Base-by-base conservation (phyloP, 2,113 vertebrate genomes). In the Anolis sagrei region DNA sequence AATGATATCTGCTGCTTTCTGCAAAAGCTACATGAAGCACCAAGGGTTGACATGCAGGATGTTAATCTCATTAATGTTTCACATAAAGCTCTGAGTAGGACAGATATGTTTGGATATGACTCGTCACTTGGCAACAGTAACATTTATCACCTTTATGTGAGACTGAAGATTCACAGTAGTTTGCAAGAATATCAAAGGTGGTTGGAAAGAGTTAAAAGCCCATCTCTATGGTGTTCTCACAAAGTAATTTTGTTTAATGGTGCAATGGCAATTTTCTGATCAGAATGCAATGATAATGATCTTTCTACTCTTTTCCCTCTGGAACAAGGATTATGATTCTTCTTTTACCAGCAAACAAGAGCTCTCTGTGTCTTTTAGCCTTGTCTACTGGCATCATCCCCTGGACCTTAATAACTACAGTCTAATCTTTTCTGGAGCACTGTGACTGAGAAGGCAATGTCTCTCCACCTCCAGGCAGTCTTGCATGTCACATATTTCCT, bases 31-130 rank as follows among this genome's bases (percentile, higher is more conserved):
- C 83, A 85, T 94, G 1, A 90, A 91, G 34, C 54, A 83, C 90
- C 90, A 79, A 32, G n/a, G 86, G 76, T 74, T 89, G 85, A 87
- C 85, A 88, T 62, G 79, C 61, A 90, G 0, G 1, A 81, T 66
- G 49, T 73, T 92, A 93, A 93, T 86, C 80, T 85, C 75, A 80
- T 78, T 87, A 88, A 8, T 61, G 88, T 87, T 90, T 91, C 90
- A 61, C 11, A 79, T 85, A 90, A 0, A 1, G 81, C 32, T 88
- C 81, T 0, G 1, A 92, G 19, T 48, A 90, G 13, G 58, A 89
- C 84, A 88, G 54, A 58, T 58, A 58, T 58, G 54, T 6, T 61
- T 54, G 79, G 44, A 64, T 84, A 88, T 44, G 11, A 54, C 80
- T 76, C 21, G 87, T 69, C 85, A n/a, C 84, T 80, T 29, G 76